phyloP scores from a whole-genome alignment of 2,888 invertebrate species.

The Pemphredon lugubris region DNA sequence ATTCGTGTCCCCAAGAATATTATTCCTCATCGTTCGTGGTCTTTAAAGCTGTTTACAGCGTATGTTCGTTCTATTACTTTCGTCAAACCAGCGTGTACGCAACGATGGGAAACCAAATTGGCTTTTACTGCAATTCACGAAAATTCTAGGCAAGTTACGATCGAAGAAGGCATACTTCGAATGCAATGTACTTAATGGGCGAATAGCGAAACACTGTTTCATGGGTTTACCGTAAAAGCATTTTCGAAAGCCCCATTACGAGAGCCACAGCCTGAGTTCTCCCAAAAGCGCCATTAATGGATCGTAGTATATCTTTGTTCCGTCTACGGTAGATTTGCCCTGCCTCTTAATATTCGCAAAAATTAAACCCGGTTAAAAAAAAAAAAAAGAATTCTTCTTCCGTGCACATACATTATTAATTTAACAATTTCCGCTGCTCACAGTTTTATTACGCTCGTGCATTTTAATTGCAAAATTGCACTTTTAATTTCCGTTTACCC shows the following conservation, averaged over 20 bases:
- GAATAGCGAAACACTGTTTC: constrained; percentile 54
- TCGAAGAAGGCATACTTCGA: constrained; percentile 41
- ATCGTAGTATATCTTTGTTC: constrained; percentile 49
- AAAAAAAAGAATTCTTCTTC: too few relatives aligned
- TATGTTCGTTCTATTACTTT: too few relatives aligned
- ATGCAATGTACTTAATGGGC: constrained; percentile 49
- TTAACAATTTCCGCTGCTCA: too few relatives aligned
- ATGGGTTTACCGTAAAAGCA: constrained; percentile 54
- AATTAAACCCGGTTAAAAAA: too few relatives aligned
- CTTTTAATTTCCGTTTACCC: too few relatives aligned
- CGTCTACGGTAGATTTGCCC: constrained; percentile 22
- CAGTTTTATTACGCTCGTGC: too few relatives aligned
- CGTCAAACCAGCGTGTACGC: too few relatives aligned
- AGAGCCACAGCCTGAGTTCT: constrained; percentile 33
- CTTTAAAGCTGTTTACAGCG: too few relatives aligned
- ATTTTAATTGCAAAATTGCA: too few relatives aligned
- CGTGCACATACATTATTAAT: too few relatives aligned
- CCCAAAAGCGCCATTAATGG: constrained; percentile 51
- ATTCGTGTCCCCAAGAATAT: too few relatives aligned
- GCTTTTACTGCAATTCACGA: constrained; percentile 2
- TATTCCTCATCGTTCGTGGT: too few relatives aligned
- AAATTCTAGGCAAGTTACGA: constrained; percentile 29
- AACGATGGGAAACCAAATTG: not conserved
- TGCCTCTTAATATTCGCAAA: not conserved
- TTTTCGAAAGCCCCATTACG: constrained; percentile 54